Evolutionary conservation across 2,113 vertebrate genomes (phyloP).

Genomic region (Poecilia latipinna): DNA sequence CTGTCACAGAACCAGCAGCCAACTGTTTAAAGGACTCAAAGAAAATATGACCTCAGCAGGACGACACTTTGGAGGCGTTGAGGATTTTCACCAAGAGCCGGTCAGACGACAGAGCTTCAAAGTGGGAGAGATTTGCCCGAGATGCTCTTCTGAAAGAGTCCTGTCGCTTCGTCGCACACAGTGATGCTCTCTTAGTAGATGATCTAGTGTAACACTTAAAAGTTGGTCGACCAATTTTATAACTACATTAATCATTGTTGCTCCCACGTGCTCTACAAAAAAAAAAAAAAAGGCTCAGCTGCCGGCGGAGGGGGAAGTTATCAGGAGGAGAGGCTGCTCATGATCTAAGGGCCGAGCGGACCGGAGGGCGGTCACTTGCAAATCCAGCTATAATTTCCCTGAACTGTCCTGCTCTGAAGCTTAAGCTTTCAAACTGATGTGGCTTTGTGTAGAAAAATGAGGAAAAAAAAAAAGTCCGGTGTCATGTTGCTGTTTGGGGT

Average conservation of each 20-base stretch:
- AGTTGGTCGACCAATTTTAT: slow-evolving; percentile 61
- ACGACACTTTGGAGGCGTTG: slow-evolving; percentile 25
- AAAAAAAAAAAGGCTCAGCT: slow-evolving; percentile 21
- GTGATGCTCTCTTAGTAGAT: slow-evolving; percentile 38
- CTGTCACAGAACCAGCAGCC: not conserved
- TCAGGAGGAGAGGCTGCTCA: slow-evolving; percentile 40
- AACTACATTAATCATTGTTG: slow-evolving; percentile 68
- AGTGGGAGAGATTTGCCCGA: slow-evolving; percentile 62
- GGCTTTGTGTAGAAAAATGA: no score
- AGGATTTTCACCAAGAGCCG: slow-evolving; percentile 15
- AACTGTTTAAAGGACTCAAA: slow-evolving; percentile 10
- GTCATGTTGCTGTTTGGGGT: no score
- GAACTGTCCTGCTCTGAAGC: slow-evolving; percentile 28
- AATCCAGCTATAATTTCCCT: slow-evolving; percentile 24
- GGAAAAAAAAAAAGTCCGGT: no score
- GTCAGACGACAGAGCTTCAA: slow-evolving; percentile 36
- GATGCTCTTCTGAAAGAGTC: slow-evolving; percentile 51
- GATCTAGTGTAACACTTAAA: slow-evolving; percentile 70
- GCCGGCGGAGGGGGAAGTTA: slow-evolving; percentile 39
- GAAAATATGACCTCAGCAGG: slow-evolving; percentile 34
- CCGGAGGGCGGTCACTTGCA: slow-evolving; percentile 18
- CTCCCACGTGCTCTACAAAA: slow-evolving; percentile 14
- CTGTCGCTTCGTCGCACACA: slow-evolving; percentile 39
- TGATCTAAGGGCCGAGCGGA: slow-evolving; percentile 52
- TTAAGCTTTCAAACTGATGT: slow-evolving; percentile 1